These are phyloP conservation scores for Tragelaphus imberbis DNA, from an alignment of 2,113 vertebrate species.

Conservation along the genomic window DNA sequence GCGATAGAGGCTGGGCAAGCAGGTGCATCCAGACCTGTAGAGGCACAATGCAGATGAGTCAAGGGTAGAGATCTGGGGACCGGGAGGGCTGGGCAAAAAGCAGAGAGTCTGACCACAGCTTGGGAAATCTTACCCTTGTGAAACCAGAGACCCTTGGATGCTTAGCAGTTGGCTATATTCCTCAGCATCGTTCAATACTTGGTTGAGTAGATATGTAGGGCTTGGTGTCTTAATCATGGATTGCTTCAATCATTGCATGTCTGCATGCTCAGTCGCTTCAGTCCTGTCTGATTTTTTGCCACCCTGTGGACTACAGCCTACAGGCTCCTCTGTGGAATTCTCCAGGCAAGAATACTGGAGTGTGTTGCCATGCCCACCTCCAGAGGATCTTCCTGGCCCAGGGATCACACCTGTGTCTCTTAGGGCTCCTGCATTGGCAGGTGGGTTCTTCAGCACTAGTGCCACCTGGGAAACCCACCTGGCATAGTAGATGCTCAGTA, in stretches of 20 bases:
- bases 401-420: not conserved
- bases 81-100: not conserved
- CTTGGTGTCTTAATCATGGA: not conserved
- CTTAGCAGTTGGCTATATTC: not conserved
- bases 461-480: not conserved
- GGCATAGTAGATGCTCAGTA: not conserved
- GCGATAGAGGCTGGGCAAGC: rapidly evolving
- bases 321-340: not conserved
- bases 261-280: not conserved
- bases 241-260: not conserved
- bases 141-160: not conserved
- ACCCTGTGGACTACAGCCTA: not conserved
- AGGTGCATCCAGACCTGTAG: rapidly evolving
- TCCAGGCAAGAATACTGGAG: not conserved
- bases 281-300: not conserved
- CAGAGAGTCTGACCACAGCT: not conserved
- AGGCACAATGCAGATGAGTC: rapidly evolving
- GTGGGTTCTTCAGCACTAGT: not conserved
- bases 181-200: rapidly evolving
- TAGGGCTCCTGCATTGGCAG: not conserved
- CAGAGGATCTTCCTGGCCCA: not conserved
- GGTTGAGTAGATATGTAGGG: no score
- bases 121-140: not conserved
- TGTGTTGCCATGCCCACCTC: not conserved
- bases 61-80: not conserved